phyloP scores from a whole-genome alignment of 2,888 invertebrate genomes.

The Caenorhabditis sp. region DNA sequence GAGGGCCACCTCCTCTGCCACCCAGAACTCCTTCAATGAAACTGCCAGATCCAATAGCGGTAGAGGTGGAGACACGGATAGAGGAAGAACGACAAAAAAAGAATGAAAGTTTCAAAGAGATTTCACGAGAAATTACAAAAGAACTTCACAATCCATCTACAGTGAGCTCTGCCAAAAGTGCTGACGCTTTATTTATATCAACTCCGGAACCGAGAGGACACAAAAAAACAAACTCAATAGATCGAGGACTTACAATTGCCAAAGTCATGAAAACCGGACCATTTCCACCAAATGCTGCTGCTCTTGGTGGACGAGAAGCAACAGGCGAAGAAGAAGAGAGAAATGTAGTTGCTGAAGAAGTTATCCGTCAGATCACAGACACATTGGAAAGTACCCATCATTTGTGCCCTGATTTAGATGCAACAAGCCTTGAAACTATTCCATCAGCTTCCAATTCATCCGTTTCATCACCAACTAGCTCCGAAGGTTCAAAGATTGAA shows the following conservation, averaged over 20 bases:
- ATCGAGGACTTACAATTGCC: constrained; percentile 78
- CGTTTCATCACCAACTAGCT: constrained; percentile 34
- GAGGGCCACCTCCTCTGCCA: constrained; percentile 72
- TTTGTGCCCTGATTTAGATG: background rate
- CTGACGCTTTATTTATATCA: background rate
- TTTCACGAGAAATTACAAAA: constrained; percentile 9
- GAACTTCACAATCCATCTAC: background rate
- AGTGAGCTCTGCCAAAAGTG: constrained; percentile 3
- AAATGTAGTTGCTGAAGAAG: constrained; percentile 72
- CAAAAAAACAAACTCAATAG: constrained; percentile 79
- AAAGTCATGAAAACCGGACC: constrained; percentile 79
- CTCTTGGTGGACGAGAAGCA: constrained; percentile 72
- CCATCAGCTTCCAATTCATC: constrained; percentile 48
- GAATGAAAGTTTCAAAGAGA: constrained; percentile 9
- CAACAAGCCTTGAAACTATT: constrained; percentile 29
- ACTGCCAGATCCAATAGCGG: constrained; percentile 70
- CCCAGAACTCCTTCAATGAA: constrained; percentile 71
- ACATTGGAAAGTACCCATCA: constrained; percentile 24
- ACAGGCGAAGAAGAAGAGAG: constrained; percentile 78
- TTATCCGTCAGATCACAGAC: constrained; percentile 61
- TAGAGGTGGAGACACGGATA: constrained; percentile 58
- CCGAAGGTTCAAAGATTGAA: constrained; percentile 17
- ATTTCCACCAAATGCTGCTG: constrained; percentile 78
- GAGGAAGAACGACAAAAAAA: constrained; percentile 33
- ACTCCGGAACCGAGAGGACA: constrained; percentile 71